Conservation (phyloP, 2,113 vertebrate species). For the Ciconia maguari region DNA sequence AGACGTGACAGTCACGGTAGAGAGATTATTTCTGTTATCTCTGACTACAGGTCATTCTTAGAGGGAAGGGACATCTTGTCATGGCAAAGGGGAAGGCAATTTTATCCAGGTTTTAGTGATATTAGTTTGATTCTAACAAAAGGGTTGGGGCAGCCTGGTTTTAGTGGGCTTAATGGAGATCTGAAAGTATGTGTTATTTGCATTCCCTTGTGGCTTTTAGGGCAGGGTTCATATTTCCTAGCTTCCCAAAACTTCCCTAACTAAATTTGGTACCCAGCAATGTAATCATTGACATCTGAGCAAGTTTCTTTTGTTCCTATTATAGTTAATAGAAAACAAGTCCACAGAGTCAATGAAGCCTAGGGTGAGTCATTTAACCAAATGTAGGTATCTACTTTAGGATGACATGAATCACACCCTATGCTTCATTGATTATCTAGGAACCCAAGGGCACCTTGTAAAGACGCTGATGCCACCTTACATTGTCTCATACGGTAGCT, state of each 20-base stretch:
- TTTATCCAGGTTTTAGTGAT: not conserved
- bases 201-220: not conserved
- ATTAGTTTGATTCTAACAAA: not conserved
- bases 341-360: not conserved
- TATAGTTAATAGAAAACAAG: not conserved
- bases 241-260: not conserved
- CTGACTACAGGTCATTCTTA: not conserved
- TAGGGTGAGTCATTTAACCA: conserved; percentile 5
- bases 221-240: not conserved
- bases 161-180: not conserved
- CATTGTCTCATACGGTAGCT: not conserved
- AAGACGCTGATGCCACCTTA: not conserved
- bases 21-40: not conserved
- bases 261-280: not conserved
- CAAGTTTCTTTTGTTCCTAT: not conserved
- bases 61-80: not conserved
- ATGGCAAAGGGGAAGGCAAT: not conserved
- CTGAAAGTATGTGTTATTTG: not conserved
- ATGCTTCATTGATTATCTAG: not conserved
- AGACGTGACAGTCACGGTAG: not conserved
- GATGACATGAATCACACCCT: not conserved
- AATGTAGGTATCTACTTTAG: not conserved
- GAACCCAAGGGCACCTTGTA: not conserved
- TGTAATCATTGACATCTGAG: not conserved
- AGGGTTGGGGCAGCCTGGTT: not conserved